Percentiles rank a stretch among this genome's conserved stretches.
Conservation (phyloP, 2,113 vertebrate genomes). For the Plecturocebus donacophilus region DNA sequence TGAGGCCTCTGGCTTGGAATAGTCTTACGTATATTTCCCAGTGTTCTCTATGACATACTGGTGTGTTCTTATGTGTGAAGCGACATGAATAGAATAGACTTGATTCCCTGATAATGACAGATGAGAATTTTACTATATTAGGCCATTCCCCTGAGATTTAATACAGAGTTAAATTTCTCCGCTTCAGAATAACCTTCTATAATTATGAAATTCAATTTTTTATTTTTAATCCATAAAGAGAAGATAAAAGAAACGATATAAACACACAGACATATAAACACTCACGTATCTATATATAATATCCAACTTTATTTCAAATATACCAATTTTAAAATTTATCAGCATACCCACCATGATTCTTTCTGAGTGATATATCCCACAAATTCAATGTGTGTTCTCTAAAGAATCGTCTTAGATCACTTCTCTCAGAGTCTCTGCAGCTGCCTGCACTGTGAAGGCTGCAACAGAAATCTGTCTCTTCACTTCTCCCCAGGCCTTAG, state of each 20-base stretch:
- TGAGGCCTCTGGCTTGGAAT: background rate
- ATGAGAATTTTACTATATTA: background rate
- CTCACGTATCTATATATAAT: background rate
- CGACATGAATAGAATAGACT: background rate
- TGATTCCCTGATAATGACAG: background rate
- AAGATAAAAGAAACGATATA: background rate
- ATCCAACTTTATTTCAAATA: background rate
- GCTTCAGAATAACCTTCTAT: background rate
- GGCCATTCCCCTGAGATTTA: background rate
- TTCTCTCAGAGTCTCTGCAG: constrained; percentile 88
- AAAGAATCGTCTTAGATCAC: constrained; percentile 37
- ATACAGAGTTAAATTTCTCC: background rate
- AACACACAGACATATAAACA: background rate
- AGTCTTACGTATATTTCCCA: background rate
- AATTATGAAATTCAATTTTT: background rate
- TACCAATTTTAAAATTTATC: background rate
- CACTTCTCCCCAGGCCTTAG: constrained; percentile 91
- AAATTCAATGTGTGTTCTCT: background rate
- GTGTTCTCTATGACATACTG: background rate
- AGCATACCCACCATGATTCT: background rate
- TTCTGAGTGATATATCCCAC: background rate
- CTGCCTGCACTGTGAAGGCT: constrained; percentile 92
- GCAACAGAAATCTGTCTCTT: constrained; percentile 94
- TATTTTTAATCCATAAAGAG: background rate
- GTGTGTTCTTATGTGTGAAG: background rate